Evolutionary conservation across 2,113 vertebrate species (phyloP), one percentile per base, ranked within the genome.

Genomic region (Ceyx melanurus): DNA sequence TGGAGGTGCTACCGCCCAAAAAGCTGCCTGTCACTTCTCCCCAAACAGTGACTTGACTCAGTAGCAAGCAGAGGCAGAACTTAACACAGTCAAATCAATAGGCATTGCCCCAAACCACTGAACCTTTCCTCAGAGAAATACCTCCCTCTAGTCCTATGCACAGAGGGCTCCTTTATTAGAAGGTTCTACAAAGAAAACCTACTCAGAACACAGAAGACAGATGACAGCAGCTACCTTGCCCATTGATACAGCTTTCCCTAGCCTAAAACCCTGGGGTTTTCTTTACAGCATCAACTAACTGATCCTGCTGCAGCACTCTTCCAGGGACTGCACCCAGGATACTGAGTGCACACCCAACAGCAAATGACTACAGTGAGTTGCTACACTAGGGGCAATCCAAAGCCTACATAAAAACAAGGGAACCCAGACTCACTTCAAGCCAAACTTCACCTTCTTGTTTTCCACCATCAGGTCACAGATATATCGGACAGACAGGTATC

Each of bases 371-470:
- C 10, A 56, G 11, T 31, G 54, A 56, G n/a, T n/a, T 31, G 37
- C 75, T 80, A 82, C 11, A 31, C 28, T 7, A 46, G 35, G 46
- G 48, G 57, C 71, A 37, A 71, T 17, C 14, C 45, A 85, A 70
- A 79, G 35, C 37, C 61, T 61, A 29, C 28, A 81, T 25, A 62
- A 53, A 89, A 89, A 60, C 61, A 82, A 78, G 72, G 3, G 7
- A 77, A 61, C n/a, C 54, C 58, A 56, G 89, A 97, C 99, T 99
- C 97, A 99, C 99, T 99, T 99, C 85, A 99, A 97, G 94, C 99
- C 99, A 98, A 99, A 99, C 97, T 99, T 99, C 96, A 99, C 99
- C 97, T 99, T 99, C 98, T 99, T 99, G 97, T 99, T 99, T 95
- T 99, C 99, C 92, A 99, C 99, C 99, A 99, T 99, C 88, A 99